Base-by-base conservation (phyloP, 2,797 vertebrate genomes). In the Chelon auratus region DNA sequence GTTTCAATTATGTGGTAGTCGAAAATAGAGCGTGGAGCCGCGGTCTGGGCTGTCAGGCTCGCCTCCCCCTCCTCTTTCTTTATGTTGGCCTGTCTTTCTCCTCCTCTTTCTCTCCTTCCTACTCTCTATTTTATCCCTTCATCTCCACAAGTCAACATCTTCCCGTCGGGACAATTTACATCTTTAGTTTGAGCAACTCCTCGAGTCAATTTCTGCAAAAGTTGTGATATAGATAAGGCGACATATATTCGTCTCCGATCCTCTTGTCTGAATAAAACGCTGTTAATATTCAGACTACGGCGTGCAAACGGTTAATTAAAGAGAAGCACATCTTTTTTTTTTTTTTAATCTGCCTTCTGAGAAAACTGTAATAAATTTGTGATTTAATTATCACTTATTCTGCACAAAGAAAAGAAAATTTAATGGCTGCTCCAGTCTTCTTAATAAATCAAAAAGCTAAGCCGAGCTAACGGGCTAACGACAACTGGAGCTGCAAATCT, bases 1-100 rank as follows among this genome's bases (percentile, higher is more conserved):
- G 95, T 95, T 96, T 96, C 95, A 96, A 97, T 97, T 97, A 97
- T 95, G 95, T 90, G 93, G 94, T 92, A 93, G 95, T 94, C 86
- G 86, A 95, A 96, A 96, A 96, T 95, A 95, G 95, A 93, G 91
- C 84, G 84, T 92, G 92, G 95, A 95, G 94, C 91, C 91, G 94
- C 93, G 94, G 95, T 95, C 94, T 93, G 93, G 93, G 91, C 82
- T 84, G 81, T 91, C 90, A 75, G 91, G 82, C 89, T 66, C 7
- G 50, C 74, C 50, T 17, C 15, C 47, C 72, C 79, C 64, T 52
- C 56, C 52, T 52, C 61, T 36, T 30, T 36, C 43, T 67, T 54
- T 55, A 42, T 76, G 54, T 61, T 62, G 54, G 64, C 51, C 70
- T 68, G 20, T 71, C 39, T 75, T 52, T 75, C 47, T 60, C 61